Percentiles rank a stretch among this genome's conserved stretches.
Conservation (phyloP, 2,797 vertebrate genomes). For the Jordanella pulchra region DNA sequence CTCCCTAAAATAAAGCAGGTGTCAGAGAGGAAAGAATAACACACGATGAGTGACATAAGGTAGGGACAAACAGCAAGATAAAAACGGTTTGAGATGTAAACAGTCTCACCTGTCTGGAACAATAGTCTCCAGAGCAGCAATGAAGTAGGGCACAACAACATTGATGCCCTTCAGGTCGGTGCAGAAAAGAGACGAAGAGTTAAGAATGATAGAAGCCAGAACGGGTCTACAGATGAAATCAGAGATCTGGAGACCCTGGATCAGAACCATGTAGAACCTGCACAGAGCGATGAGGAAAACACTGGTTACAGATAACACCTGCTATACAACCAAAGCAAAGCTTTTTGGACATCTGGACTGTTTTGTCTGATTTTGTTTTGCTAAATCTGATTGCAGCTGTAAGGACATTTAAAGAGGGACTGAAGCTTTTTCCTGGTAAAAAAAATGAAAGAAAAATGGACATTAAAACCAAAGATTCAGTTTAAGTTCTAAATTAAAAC, state of each 20-base stretch:
- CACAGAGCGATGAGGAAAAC: slow-evolving; percentile 12
- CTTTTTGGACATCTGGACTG: not conserved
- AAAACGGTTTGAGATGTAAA: not conserved
- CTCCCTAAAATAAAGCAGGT: slow-evolving; percentile 77
- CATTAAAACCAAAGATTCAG: not conserved
- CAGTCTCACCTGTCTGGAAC: slow-evolving; percentile 90
- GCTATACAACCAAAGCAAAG: not conserved
- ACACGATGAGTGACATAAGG: not conserved
- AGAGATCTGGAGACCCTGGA: slow-evolving; percentile 96
- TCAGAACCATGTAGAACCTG: slow-evolving; percentile 98
- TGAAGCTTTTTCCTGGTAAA: not conserved
- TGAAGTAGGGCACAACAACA: slow-evolving; percentile 96
- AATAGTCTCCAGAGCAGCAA: slow-evolving; percentile 94
- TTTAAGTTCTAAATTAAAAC: not conserved
- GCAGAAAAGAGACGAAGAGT: slow-evolving; percentile 95
- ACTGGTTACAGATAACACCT: not conserved
- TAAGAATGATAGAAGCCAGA: slow-evolving; percentile 94
- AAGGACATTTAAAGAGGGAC: not conserved
- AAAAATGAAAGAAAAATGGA: not conserved
- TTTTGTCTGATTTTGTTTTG: too few species aligned
- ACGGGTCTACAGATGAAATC: slow-evolving; percentile 94
- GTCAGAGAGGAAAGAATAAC: not conserved
- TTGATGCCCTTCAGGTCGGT: slow-evolving; percentile 96
- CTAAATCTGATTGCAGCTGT: not conserved
- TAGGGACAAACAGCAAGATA: not conserved